phyloP scores from a whole-genome alignment of 2,888 invertebrate species.

The Cabera pusaria region DNA sequence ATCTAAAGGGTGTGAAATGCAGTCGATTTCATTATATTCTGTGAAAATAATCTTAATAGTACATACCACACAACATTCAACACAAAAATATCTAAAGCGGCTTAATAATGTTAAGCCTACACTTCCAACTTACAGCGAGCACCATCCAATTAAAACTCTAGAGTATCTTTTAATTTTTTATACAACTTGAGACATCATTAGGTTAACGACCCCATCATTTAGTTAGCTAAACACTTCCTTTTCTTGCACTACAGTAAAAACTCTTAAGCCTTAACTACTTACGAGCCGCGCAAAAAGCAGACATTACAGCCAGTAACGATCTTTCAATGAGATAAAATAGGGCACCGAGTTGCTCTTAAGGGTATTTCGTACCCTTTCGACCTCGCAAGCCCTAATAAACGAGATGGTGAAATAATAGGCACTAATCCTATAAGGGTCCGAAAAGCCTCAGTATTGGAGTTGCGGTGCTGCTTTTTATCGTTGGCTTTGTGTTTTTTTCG shows the following conservation, averaged over 20 bases:
- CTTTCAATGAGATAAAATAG: slow-evolving; percentile 32
- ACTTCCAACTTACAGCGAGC: no score
- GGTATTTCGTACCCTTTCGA: slow-evolving; percentile 23
- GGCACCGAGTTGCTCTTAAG: slow-evolving; percentile 22
- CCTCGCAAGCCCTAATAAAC: slow-evolving; percentile 22
- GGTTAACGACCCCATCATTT: no score
- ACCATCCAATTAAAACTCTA: no score
- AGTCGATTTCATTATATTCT: no score
- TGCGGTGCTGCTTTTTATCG: slow-evolving; percentile 5
- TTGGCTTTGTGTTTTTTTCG: background rate
- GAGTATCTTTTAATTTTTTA: no score
- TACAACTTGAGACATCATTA: no score
- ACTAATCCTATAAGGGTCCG: slow-evolving; percentile 20
- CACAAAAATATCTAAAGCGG: no score
- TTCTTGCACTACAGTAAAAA: slow-evolving; percentile 6
- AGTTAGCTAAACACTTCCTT: background rate
- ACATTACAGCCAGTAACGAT: slow-evolving; percentile 28
- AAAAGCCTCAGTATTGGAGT: slow-evolving; percentile 13
- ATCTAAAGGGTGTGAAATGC: no score
- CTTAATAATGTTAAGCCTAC: no score
- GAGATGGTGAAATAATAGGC: slow-evolving; percentile 27
- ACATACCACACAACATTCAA: no score
- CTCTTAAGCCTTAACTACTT: slow-evolving; percentile 16
- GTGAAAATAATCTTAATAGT: no score
- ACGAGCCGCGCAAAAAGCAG: slow-evolving; percentile 28